A percentile compares a stretch with the other conserved stretches of the same genome.
Evolutionary conservation across 1,140 invertebrate genomes (phyloP).

Genomic region (Apis dorsata): DNA sequence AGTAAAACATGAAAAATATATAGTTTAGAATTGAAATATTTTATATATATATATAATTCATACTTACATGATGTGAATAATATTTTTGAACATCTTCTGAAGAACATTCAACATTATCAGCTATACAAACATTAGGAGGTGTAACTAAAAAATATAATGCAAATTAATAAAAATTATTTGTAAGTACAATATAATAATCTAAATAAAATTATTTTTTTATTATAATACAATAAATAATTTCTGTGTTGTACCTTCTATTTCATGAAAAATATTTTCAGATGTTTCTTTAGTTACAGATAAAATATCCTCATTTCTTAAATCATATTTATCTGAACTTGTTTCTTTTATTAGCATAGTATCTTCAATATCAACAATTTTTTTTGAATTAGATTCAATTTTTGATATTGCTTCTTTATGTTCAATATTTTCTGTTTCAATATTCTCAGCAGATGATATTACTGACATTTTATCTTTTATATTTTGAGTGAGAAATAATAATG

Average conservation of each 20-base stretch:
- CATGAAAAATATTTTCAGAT: neutral
- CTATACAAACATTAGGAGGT: conserved; percentile 52
- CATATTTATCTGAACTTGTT: neutral
- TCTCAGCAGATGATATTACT: neutral
- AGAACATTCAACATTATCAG: conserved; percentile 55
- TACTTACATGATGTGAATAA: conserved; percentile 50
- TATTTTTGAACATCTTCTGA: conserved; percentile 4
- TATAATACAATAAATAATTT: neutral
- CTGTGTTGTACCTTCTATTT: conserved; percentile 54
- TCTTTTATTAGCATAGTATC: neutral
- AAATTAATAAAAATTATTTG: conserved; percentile 3
- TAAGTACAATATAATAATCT: neutral
- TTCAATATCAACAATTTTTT: neutral
- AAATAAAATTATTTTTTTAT: neutral
- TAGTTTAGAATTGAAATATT: neutral
- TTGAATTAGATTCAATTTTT: neutral
- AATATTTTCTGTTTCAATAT: neutral
- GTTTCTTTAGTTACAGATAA: neutral
- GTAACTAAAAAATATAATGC: conserved; percentile 15
- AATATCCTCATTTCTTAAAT: conserved; percentile 4
- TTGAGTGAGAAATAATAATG: neutral
- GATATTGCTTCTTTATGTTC: neutral
- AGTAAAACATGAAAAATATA: neutral
- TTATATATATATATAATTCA: neutral
- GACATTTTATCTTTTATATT: no score